Conservation (phyloP, 1,140 invertebrate species). For the Drosophila varians region DNA sequence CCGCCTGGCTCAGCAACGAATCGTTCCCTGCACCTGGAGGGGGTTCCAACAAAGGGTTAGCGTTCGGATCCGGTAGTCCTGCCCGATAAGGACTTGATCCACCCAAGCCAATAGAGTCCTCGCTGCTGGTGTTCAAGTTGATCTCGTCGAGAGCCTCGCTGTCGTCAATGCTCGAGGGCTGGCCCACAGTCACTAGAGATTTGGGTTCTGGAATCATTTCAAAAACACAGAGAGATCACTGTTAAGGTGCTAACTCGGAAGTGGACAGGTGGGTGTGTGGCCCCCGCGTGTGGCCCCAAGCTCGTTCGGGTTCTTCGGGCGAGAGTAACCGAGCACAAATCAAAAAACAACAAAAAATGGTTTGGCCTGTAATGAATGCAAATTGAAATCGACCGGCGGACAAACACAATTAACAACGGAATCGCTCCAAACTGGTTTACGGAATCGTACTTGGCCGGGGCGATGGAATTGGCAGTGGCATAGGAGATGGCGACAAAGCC, state of each 20-base stretch:
- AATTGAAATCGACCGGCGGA: slow-evolving; percentile 39
- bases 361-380: slow-evolving; percentile 46
- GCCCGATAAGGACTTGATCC: slow-evolving; percentile 30
- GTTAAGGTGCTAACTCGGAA: slow-evolving; percentile 7
- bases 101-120: slow-evolving; percentile 39
- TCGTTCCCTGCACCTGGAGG: slow-evolving; percentile 48
- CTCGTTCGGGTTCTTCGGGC: slow-evolving; percentile 11
- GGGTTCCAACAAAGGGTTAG: slow-evolving; percentile 72
- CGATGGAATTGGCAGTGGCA: not conserved
- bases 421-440: slow-evolving; percentile 48
- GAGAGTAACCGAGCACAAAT: slow-evolving; percentile 22
- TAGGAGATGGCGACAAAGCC: not conserved
- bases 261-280: not conserved
- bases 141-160: slow-evolving; percentile 82
- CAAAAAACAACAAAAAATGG: slow-evolving; percentile 18
- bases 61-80: slow-evolving; percentile 55
- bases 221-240: slow-evolving; percentile 15
- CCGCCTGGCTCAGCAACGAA: slow-evolving; percentile 84
- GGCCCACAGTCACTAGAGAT: slow-evolving; percentile 77
- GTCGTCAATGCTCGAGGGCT: slow-evolving; percentile 67
- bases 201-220: slow-evolving; percentile 81
- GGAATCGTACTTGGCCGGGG: slow-evolving; percentile 10
- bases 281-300: no score
- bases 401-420: slow-evolving; percentile 57
- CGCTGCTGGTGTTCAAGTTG: slow-evolving; percentile 75